Evolutionary conservation across 2,797 vertebrate genomes (phyloP), one percentile per base, ranked within the genome.

Genomic region (Scolopax bukidnonensis): DNA sequence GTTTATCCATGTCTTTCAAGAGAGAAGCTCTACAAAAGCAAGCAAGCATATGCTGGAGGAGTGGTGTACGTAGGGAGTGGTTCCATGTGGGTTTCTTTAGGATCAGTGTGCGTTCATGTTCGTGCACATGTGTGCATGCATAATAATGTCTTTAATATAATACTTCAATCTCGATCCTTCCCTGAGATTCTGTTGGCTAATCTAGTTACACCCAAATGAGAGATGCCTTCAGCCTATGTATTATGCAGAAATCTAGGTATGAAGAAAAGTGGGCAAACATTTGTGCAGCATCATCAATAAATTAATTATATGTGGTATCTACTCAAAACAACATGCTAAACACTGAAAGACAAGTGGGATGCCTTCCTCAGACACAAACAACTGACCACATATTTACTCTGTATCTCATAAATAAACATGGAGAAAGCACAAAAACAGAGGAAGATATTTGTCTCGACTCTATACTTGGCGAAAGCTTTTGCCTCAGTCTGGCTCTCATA

Each of bases 341-440:
- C 89, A 94, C 75, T 95, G 97, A 91, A 96, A 97, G 93, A 96
- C 96, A 97, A 96, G 98, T 93, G 90, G 95, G 90, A 96, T 97
- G 96, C 93, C 92, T 98, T 92, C 89, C 93, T 95, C 94, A 97
- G 97, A 97, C 97, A 97, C 91, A 96, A 97, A 87, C 82, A 90
- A 89, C 93, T 95, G 96, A 96, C 97, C 97, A 97, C 93, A 95
- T 97, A 97, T 97, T 96, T 97, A 94, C 88, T 86, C 87, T 96
- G 95, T 93, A 93, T 96, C 86, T 97, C 93, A 98, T 98, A 96
- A 98, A 97, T 97, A 97, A 97, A 97, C 81, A 97, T 90, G 30
- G 56, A 3, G 78, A 81, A 88, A 90, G 67, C 85, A 78, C 69
- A 79, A 93, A 97, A 97, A 20, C 7, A 69, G 89, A 87, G 89